Percentiles rank a stretch among this genome's conserved stretches.
Evolutionary conservation across 2,113 vertebrate species (phyloP).

Genomic region (Jaculus jaculus): DNA sequence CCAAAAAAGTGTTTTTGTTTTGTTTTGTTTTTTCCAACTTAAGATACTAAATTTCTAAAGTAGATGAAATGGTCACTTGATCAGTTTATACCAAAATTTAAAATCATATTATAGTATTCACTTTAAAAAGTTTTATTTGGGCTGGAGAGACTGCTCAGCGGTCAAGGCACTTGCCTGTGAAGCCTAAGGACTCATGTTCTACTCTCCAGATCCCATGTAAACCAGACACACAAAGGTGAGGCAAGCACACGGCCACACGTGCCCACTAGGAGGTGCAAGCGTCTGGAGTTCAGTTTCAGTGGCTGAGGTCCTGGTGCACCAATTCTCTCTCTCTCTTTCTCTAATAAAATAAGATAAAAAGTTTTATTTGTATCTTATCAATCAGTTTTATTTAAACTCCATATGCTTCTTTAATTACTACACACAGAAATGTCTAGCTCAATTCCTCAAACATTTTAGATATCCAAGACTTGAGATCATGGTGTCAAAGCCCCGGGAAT

Average conservation of each 20-base stretch:
- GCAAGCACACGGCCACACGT: too few relatives aligned
- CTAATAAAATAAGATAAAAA: too few relatives aligned
- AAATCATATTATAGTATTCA: neutral
- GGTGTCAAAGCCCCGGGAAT: neutral
- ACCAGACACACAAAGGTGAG: too few relatives aligned
- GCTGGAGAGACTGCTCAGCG: too few relatives aligned
- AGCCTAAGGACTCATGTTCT: too few relatives aligned
- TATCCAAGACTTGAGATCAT: neutral
- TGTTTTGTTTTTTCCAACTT: neutral
- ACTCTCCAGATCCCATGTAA: too few relatives aligned
- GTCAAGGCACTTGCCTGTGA: too few relatives aligned
- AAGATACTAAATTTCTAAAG: neutral
- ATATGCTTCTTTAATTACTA: slow-evolving; percentile 16
- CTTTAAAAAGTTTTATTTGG: neutral
- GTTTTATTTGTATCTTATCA: neutral
- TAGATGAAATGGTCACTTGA: neutral
- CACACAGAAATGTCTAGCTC: neutral
- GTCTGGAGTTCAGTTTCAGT: too few relatives aligned
- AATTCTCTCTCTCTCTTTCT: too few relatives aligned
- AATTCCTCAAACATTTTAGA: slow-evolving; percentile 29
- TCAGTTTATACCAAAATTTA: neutral
- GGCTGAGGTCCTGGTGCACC: too few relatives aligned
- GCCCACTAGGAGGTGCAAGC: too few relatives aligned
- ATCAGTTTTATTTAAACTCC: neutral
- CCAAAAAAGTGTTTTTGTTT: neutral